A percentile compares a stretch with the other conserved stretches of the same genome.
These are phyloP conservation scores for Aradophagus sp. DNA, from an alignment of 1,140 invertebrate genomes.

Conservation along the genomic window DNA sequence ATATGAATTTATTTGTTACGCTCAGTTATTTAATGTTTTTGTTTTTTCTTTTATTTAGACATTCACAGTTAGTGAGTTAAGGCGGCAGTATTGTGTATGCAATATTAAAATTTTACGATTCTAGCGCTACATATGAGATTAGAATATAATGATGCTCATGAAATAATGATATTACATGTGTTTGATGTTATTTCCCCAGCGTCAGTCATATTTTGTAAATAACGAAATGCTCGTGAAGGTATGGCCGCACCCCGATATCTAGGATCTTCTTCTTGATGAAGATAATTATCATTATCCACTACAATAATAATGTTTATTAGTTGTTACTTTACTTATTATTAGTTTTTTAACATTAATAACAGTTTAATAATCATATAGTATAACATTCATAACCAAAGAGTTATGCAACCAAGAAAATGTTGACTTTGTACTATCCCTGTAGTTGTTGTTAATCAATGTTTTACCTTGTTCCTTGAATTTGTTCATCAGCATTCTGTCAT, in stretches of 20 bases:
- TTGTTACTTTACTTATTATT: conserved; percentile 11
- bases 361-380: too few species aligned
- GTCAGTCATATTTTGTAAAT: conserved; percentile 79
- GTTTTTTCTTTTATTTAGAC: too few species aligned
- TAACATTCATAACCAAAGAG: too few species aligned
- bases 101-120: too few species aligned
- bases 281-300: conserved; percentile 76
- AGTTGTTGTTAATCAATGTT: background rate
- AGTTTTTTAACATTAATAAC: too few species aligned
- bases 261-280: conserved; percentile 78
- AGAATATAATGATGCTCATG: conserved; percentile 24
- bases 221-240: conserved; percentile 82
- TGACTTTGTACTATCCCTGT: background rate
- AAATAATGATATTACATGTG: conserved; percentile 41
- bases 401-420: too few species aligned
- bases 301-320: conserved; percentile 39
- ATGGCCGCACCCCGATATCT: conserved; percentile 81
- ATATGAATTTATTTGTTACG: too few species aligned
- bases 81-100: too few species aligned
- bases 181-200: conserved; percentile 63
- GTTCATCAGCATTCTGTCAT: conserved; percentile 78
- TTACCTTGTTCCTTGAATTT: conserved; percentile 80
- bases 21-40: too few species aligned
- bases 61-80: too few species aligned
- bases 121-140: too few species aligned